Evolutionary conservation across 2,888 invertebrate species (phyloP), one percentile per base, ranked within the genome.

Genomic region (Lochmaea crataegi): DNA sequence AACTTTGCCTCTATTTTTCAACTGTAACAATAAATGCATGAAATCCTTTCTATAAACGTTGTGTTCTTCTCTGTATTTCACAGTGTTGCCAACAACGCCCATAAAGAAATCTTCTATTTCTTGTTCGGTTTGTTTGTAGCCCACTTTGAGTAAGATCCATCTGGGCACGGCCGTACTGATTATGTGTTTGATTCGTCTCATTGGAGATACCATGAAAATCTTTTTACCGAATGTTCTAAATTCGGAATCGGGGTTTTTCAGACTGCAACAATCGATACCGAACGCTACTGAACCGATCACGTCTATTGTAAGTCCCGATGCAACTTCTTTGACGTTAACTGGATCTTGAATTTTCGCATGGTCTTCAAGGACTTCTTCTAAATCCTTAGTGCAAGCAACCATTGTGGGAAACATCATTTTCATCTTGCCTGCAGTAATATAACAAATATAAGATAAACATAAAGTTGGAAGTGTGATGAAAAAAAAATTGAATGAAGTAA

Each of bases 321-420:
- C 87, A 48, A 90, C 85, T 48, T 90, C 89, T 12, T 89, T 83
- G 38, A 84, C 79, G 61, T 84, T 81, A 7, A 84, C 66, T 7
- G 78, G 65, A 22, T 80, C 74, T 26, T 81, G 82, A 0, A 86
- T 86, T 0, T 83, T 72, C 71, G 87, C 74, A 73, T 82, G 57
- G 64, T 82, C 56, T 22, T 87, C 84, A 12, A 89, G 86, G 64
- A 89, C 87, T 3, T 84, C 80, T n/a, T 88, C 82, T 45, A 91
- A 85, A 65, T 88, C 87, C 6, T 87, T 84, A 0, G 89, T 89
- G 68, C 91, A 89, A 51, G 88, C 86, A 41, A 89, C 87, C 12
- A 92, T 87, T 0, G 90, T 88, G 0, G 87, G 87, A 77, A 91
- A 92, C 90, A 93, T 91, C 22, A 86, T 88, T 82, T 91, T 93